Evolutionary conservation across 1,140 invertebrate genomes (phyloP).

Genomic region (Papilio glaucus): DNA sequence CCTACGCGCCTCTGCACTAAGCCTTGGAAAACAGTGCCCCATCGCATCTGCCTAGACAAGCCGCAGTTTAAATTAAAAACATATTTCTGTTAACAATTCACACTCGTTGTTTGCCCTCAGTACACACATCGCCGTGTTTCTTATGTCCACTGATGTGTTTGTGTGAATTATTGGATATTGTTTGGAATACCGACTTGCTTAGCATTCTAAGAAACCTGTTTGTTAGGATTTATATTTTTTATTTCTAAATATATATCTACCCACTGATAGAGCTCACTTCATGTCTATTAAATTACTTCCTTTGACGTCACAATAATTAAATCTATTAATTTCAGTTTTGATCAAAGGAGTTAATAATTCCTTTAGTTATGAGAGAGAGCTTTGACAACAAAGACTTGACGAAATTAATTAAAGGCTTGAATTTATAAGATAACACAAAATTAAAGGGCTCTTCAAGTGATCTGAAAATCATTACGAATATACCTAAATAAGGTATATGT

Average conservation of each 20-base stretch:
- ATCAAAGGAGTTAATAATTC: conserved; percentile 13
- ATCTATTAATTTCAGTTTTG: neutral
- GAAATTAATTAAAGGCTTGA: conserved; percentile 9
- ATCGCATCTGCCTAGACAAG: conserved; percentile 9
- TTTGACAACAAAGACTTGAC: conserved; percentile 1
- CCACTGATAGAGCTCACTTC: neutral
- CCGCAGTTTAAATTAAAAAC: neutral
- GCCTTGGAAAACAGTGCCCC: neutral
- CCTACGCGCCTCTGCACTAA: no score
- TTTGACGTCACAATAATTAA: neutral
- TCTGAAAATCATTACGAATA: neutral
- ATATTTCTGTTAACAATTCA: conserved; percentile 30
- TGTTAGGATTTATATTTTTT: conserved; percentile 10
- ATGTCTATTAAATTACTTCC: neutral
- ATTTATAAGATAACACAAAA: neutral
- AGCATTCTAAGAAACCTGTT: conserved; percentile 16
- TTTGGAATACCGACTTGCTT: neutral
- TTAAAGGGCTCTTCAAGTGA: neutral
- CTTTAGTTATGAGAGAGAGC: neutral
- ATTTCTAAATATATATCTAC: no score
- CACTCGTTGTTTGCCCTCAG: neutral
- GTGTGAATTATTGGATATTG: conserved; percentile 33
- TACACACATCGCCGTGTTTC: neutral
- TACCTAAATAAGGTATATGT: neutral
- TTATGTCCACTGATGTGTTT: conserved; percentile 20